These are phyloP conservation scores for Clarias laeviceps DNA, from an alignment of 2,797 vertebrate genomes.

Conservation along the genomic window DNA sequence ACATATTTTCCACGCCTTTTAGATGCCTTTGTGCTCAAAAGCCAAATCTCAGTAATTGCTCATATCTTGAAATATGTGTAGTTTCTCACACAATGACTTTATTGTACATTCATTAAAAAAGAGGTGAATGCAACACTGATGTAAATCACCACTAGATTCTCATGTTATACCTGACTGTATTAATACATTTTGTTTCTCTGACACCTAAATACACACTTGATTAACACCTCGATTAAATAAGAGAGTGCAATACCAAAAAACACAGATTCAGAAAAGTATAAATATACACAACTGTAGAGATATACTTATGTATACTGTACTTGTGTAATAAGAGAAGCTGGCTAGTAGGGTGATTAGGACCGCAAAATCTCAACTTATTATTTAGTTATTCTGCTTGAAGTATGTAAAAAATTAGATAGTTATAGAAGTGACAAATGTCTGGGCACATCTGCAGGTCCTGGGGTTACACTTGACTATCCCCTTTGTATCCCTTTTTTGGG, in stretches of 20 bases:
- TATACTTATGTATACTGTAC: too few species aligned
- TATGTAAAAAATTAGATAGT: not conserved
- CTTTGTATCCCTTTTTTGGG: not conserved
- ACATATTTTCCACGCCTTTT: conserved; percentile 18
- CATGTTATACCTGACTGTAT: not conserved
- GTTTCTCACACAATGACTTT: not conserved
- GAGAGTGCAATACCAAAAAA: not conserved
- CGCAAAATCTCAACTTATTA: not conserved
- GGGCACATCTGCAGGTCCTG: too few species aligned
- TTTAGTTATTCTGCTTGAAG: not conserved
- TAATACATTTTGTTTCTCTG: not conserved
- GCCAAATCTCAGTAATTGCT: not conserved
- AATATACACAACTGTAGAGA: not conserved
- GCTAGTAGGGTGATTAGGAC: not conserved
- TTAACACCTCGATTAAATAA: not conserved
- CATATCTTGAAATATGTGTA: not conserved
- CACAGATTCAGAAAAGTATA: not conserved
- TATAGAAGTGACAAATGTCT: not conserved
- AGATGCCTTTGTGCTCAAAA: conserved; percentile 9
- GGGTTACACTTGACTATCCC: not conserved
- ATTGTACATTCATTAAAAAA: conserved; percentile 1
- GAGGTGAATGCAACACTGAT: not conserved
- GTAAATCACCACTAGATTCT: not conserved
- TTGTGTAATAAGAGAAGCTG: not conserved
- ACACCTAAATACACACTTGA: not conserved